These are phyloP conservation scores for Akabosia matsudoensis DNA, from an alignment of 1,140 invertebrate genomes.

Conservation along the genomic window DNA sequence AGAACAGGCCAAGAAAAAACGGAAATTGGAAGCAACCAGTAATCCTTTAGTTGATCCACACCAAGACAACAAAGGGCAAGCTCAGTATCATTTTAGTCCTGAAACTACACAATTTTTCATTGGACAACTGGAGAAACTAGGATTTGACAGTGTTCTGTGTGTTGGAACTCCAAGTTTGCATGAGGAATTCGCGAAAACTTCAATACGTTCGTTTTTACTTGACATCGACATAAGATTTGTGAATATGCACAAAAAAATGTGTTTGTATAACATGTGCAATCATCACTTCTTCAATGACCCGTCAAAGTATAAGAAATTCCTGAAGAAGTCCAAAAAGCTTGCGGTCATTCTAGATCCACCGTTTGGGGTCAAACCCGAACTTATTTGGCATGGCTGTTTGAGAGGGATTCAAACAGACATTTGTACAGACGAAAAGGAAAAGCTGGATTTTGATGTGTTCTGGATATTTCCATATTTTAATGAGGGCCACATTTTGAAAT, in stretches of 20 bases:
- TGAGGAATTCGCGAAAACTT: not conserved
- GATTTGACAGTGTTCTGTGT: not conserved
- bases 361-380: conserved; percentile 15
- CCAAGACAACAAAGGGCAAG: not conserved
- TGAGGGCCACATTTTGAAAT: conserved; percentile 14
- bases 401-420: not conserved
- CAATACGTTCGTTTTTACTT: not conserved
- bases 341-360: conserved; percentile 8
- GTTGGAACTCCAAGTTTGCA: conserved; percentile 17
- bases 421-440: not conserved
- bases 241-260: no score
- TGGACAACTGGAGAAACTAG: not conserved
- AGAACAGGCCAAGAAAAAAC: not conserved
- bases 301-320: not conserved
- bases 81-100: conserved; percentile 7
- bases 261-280: conserved; percentile 22
- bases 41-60: not conserved
- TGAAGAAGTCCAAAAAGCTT: not conserved
- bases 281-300: conserved; percentile 9
- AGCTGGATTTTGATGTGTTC: not conserved
- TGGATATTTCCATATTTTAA: conserved; percentile 26
- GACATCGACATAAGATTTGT: conserved; percentile 12
- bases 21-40: not conserved
- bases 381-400: conserved; percentile 16
- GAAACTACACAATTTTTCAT: conserved; percentile 4